A percentile compares a stretch with the other conserved stretches of the same genome.
Evolutionary conservation across 2,797 vertebrate genomes (phyloP).

Genomic region (Coccyzus lansbergi): DNA sequence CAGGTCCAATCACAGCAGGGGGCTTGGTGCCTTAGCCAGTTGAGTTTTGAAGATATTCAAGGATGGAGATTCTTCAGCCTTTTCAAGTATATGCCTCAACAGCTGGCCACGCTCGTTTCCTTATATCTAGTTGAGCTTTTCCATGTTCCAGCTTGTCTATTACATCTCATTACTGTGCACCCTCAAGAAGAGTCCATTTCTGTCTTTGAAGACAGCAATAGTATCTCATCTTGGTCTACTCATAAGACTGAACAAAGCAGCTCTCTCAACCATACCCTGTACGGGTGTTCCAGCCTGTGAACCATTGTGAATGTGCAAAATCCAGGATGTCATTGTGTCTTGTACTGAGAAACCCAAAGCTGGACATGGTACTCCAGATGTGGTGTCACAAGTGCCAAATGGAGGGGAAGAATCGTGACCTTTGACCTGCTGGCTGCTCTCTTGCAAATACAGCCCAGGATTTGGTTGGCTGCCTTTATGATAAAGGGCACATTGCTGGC

Average conservation of each 20-base stretch:
- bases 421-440: neutral
- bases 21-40: rapidly evolving
- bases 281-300: neutral
- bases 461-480: neutral
- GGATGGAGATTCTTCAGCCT: neutral
- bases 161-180: neutral
- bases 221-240: neutral
- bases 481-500: neutral
- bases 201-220: neutral
- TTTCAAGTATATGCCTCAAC: neutral
- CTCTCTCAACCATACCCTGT: neutral
- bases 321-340: neutral
- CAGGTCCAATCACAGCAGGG: neutral
- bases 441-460: neutral
- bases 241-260: neutral
- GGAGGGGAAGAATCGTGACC: neutral
- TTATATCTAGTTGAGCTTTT: neutral
- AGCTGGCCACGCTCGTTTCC: neutral
- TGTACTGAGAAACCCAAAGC: neutral
- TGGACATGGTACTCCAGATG: neutral
- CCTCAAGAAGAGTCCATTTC: neutral
- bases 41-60: neutral
- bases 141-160: rapidly evolving
- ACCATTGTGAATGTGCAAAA: neutral
- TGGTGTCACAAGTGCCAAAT: neutral